Evolutionary conservation across 2,888 invertebrate genomes (phyloP), one percentile per base, ranked within the genome.

Genomic region (Onthophagus sagittarius): DNA sequence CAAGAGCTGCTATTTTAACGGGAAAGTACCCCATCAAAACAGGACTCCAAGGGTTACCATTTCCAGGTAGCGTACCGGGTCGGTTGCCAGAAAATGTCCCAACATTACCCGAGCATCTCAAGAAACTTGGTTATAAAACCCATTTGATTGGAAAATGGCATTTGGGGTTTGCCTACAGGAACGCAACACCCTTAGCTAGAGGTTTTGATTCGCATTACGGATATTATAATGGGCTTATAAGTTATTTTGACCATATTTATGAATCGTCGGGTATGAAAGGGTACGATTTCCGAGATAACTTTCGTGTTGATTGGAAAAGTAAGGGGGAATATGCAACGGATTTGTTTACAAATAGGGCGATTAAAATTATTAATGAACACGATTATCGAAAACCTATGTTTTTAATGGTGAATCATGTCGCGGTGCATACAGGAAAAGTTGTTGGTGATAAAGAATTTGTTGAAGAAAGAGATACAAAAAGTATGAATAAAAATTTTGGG

Each of bases 131-230:
- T 6, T 95, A 95, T 82, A 85, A 84, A 15, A 94, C 93, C 0
- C 92, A 93, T 83, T 88, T 93, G 72, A 89, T 95, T 2, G 95
- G 95, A 3, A 95, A 95, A 86, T 95, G 95, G 95, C 93, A 94
- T 82, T 88, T 96, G 75, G 96, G 97, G 0, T 92, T 90, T 85
- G 91, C 90, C 70, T 86, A 88, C 67, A 86, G 87, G 71, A 89
- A 89, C 75, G 92, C 88, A 81, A 89, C 93, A 1, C 95, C 95
- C 0, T 89, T 88, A 0, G 86, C 86, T 67, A 88, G 94, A 69
- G 95, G 95, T 0, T 97, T 94, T 81, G 91, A 94, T 78, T 87
- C 89, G 0, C 94, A 95, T 83, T 93, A 91, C 80, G 97, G 97
- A 0, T 96, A 95, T 82, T 93, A 93, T 88, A 91, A 91, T 72